Evolutionary conservation across 2,113 vertebrate genomes (phyloP).

Genomic region (Mellivora capensis): DNA sequence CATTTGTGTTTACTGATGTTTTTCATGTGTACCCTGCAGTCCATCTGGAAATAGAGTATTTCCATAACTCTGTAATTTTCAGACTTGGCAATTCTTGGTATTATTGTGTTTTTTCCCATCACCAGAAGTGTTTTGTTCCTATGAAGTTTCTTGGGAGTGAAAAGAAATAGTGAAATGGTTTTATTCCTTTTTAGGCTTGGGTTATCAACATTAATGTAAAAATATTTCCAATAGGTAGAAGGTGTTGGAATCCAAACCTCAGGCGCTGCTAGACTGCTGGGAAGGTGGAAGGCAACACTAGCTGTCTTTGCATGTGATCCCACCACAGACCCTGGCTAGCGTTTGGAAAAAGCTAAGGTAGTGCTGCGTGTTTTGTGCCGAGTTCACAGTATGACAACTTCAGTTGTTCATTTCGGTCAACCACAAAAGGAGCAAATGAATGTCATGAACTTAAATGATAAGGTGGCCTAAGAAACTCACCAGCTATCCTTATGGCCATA

Average conservation of each 20-base stretch:
- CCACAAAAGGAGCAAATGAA: background rate
- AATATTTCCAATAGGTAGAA: background rate
- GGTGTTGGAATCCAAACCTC: background rate
- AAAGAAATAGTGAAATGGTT: background rate
- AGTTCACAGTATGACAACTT: background rate
- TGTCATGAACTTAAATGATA: background rate
- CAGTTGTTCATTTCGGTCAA: background rate
- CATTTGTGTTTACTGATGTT: constrained; percentile 20
- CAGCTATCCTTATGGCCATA: background rate
- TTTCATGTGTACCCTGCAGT: constrained; percentile 31
- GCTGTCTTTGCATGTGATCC: background rate
- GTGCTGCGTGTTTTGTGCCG: background rate
- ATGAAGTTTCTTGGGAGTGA: background rate
- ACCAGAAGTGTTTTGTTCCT: constrained; percentile 10
- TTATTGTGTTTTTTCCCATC: background rate
- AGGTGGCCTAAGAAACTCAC: background rate
- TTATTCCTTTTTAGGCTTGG: background rate
- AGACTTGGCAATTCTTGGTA: constrained; percentile 11
- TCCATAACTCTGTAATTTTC: constrained; percentile 43
- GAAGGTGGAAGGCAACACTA: background rate
- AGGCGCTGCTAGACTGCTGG: background rate
- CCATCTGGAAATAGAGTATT: constrained; percentile 57
- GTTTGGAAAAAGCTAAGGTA: background rate
- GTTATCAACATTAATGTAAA: constrained; percentile 12
- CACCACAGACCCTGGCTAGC: background rate